Conservation (phyloP, 1,140 invertebrate species). For the Zaprionus africanus region DNA sequence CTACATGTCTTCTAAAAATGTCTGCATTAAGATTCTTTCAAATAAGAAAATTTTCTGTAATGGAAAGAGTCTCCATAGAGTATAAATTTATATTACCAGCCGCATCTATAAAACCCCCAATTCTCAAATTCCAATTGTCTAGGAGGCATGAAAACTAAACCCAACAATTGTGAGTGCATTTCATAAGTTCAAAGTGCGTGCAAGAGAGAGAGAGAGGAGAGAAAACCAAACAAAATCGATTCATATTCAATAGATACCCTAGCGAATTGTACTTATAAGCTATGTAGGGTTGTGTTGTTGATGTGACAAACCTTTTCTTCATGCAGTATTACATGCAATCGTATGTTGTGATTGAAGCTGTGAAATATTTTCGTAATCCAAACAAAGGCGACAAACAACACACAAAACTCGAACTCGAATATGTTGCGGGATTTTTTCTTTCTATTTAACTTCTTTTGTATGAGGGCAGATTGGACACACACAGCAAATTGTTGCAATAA, state of each 20-base stretch:
- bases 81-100: no score
- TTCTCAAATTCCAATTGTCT: neutral
- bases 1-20: no score
- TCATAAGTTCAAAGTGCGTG: neutral
- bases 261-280: constrained; percentile 9
- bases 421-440: constrained; percentile 38
- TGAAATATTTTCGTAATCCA: constrained; percentile 73
- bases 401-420: constrained; percentile 39
- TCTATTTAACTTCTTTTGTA: constrained; percentile 17
- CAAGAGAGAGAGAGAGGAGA: no score
- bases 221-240: constrained; percentile 35
- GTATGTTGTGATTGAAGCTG: constrained; percentile 26
- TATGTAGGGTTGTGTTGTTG: neutral
- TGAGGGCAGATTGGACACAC: constrained; percentile 66
- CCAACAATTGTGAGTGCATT: neutral
- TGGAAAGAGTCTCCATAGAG: no score
- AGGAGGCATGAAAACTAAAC: neutral
- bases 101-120: neutral
- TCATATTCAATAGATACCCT: constrained; percentile 20
- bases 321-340: constrained; percentile 47
- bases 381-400: constrained; percentile 55
- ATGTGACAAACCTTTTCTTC: constrained; percentile 60
- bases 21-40: no score
- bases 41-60: no score
- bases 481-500: constrained; percentile 72